Evolutionary conservation across 2,113 vertebrate genomes (phyloP).

Genomic region (Platysteira castanea): DNA sequence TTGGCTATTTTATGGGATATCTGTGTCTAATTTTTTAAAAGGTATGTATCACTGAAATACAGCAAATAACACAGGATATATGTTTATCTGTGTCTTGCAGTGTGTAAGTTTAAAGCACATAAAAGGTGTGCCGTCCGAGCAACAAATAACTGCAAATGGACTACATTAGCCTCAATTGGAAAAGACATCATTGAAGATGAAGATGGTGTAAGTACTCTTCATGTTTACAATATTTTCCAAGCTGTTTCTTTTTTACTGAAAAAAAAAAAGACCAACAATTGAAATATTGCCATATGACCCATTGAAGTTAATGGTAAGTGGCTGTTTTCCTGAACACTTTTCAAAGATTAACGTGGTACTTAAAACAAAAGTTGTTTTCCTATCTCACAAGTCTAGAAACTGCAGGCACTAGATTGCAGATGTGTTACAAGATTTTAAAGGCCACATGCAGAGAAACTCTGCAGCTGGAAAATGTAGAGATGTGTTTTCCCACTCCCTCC

Average conservation of each 20-base stretch:
- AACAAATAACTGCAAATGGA: conserved; percentile 98
- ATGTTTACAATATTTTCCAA: background rate
- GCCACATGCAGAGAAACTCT: background rate
- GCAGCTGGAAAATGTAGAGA: background rate
- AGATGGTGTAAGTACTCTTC: conserved; percentile 84
- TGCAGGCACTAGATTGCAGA: background rate
- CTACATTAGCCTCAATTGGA: conserved; percentile 92
- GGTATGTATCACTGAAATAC: background rate
- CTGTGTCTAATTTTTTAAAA: background rate
- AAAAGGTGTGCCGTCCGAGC: conserved; percentile 97
- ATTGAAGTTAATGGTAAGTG: background rate
- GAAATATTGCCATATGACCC: background rate
- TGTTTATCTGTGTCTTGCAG: conserved; percentile 69
- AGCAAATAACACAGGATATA: background rate
- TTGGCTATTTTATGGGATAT: background rate
- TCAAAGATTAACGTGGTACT: background rate
- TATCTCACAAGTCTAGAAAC: background rate
- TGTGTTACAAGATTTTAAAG: background rate
- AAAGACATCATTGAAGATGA: conserved; percentile 97
- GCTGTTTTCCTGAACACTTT: background rate
- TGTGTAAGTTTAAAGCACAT: conserved; percentile 98
- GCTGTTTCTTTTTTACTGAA: background rate
- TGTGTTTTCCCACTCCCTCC: too few relatives aligned
- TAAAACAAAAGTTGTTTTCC: background rate
- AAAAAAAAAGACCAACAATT: background rate